phyloP scores from a whole-genome alignment of 2,888 invertebrate species.

The Drosophila kuntzei region DNA sequence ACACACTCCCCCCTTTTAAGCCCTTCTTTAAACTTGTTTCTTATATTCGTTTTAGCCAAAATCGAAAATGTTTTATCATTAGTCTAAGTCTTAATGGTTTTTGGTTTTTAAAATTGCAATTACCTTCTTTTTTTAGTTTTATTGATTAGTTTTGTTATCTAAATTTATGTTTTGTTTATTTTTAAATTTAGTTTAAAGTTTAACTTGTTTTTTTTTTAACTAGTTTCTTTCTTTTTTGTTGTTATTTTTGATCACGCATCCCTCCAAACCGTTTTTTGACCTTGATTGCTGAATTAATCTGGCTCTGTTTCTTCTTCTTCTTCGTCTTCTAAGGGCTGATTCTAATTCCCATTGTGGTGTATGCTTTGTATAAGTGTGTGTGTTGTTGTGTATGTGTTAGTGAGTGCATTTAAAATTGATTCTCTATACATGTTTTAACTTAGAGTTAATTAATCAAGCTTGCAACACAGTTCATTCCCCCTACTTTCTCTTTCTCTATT shows the following conservation, averaged over 20 bases:
- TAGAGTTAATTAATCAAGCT: slow-evolving; percentile 55
- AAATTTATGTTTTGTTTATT: slow-evolving; percentile 39
- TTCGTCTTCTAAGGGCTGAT: slow-evolving; percentile 55
- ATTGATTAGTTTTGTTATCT: slow-evolving; percentile 55
- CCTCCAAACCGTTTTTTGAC: slow-evolving; percentile 84
- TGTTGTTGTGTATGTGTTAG: slow-evolving; percentile 35
- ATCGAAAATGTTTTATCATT: slow-evolving; percentile 61
- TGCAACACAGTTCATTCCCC: slow-evolving; percentile 25
- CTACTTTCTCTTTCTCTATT: slow-evolving; percentile 11
- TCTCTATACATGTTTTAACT: slow-evolving; percentile 54
- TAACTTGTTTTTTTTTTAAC: slow-evolving; percentile 42
- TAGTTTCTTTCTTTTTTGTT: slow-evolving; percentile 12
- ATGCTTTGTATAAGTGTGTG: slow-evolving; percentile 31
- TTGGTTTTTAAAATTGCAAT: slow-evolving; percentile 42
- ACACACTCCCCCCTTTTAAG: slow-evolving; percentile 11
- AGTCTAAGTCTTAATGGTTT: slow-evolving; percentile 53
- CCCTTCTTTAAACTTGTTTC: slow-evolving; percentile 10
- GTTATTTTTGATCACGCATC: slow-evolving; percentile 84
- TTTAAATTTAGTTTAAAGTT: slow-evolving; percentile 44
- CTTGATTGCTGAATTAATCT: slow-evolving; percentile 54
- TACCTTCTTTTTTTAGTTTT: slow-evolving; percentile 28
- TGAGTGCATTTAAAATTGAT: slow-evolving; percentile 60
- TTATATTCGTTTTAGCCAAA: slow-evolving; percentile 50
- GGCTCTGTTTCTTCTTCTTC: slow-evolving; percentile 30
- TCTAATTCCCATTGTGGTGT: slow-evolving; percentile 46